phyloP scores from a whole-genome alignment of 2,888 invertebrate species.

The Xanthorhoe spadicearia region DNA sequence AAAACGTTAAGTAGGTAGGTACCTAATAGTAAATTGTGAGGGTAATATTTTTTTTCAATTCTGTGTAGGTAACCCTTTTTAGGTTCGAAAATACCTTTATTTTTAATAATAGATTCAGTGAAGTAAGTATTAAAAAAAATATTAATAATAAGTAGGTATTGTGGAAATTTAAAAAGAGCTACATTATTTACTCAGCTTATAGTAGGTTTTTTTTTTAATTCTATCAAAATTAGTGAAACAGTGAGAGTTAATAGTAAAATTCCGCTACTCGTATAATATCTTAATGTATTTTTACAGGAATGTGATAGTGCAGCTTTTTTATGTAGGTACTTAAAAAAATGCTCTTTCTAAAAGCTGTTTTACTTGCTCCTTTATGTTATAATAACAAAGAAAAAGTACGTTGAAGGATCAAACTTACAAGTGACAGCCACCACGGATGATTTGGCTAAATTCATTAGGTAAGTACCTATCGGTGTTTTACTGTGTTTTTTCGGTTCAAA shows the following conservation, averaged over 20 bases:
- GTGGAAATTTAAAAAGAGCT: constrained; percentile 45
- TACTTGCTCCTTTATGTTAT: neutral
- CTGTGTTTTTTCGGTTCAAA: no score
- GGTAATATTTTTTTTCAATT: no score
- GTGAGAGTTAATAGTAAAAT: constrained; percentile 75
- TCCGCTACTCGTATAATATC: constrained; percentile 62
- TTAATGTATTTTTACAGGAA: constrained; percentile 65
- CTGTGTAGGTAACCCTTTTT: no score
- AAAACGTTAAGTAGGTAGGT: no score
- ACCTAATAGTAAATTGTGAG: no score
- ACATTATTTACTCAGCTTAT: constrained; percentile 59
- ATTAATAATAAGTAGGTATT: constrained; percentile 3
- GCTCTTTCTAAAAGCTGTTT: neutral
- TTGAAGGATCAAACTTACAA: no score
- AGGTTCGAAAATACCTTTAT: neutral
- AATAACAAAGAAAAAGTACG: no score
- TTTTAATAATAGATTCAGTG: neutral
- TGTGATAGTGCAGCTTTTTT: constrained; percentile 61
- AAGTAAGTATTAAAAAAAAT: neutral
- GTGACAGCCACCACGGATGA: no score
- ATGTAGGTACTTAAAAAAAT: constrained; percentile 26
- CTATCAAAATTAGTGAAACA: constrained; percentile 72
- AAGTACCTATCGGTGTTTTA: no score
- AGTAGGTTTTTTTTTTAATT: constrained; percentile 50
- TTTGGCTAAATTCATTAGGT: no score